phyloP scores from a whole-genome alignment of 2,797 vertebrate genomes.

The Ctenopoma multispine region DNA sequence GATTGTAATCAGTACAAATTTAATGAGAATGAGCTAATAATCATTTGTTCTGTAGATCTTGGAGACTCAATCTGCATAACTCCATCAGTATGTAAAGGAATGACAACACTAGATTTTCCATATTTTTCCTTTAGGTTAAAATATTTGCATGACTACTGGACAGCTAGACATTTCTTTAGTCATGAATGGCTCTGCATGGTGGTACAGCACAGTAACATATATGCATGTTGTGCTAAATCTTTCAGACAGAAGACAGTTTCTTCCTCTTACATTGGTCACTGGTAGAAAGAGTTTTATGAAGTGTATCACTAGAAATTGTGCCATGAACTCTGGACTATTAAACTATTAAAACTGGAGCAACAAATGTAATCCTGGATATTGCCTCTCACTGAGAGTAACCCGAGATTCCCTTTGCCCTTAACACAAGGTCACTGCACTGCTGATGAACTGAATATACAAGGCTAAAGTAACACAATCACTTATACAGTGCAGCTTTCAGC shows the following conservation, averaged over 20 bases:
- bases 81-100: neutral
- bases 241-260: neutral
- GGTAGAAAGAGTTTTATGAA: neutral
- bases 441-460: constrained; percentile 65
- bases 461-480: constrained; percentile 69
- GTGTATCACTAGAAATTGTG: constrained; percentile 17
- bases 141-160: neutral
- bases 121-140: neutral
- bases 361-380: constrained; percentile 54
- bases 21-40: neutral
- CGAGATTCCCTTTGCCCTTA: constrained; percentile 66
- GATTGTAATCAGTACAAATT: neutral
- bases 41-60: constrained; percentile 23
- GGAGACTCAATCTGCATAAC: neutral
- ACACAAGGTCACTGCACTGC: constrained; percentile 72
- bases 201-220: neutral
- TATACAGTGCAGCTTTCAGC: constrained; percentile 51
- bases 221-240: neutral
- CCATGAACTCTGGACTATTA: neutral
- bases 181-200: neutral
- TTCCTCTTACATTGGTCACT: neutral
- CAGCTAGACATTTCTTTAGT: neutral
- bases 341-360: constrained; percentile 24
- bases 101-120: too few species aligned
- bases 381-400: constrained; percentile 59